Evolutionary conservation across 2,797 vertebrate genomes (phyloP), one percentile per base, ranked within the genome.

Genomic region (Rhinatrema bivittatum): DNA sequence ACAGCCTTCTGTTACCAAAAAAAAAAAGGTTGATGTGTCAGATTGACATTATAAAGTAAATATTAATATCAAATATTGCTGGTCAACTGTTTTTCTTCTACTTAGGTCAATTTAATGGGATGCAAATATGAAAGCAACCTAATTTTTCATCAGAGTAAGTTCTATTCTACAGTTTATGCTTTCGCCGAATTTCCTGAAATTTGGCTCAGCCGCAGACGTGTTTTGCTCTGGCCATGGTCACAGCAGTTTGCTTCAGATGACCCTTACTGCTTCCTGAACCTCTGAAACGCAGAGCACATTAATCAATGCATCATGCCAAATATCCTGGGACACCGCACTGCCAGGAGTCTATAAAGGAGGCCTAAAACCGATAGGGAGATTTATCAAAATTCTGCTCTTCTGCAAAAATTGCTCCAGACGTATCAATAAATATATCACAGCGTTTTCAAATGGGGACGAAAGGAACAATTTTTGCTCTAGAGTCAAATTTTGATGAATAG

Each of bases 181-280:
- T 60, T 70, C 77, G 80, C 68, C 71, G 71, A 60, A 72, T 79
- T 77, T 82, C 78, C 74, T 76, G 71, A 82, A 79, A 80, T 79
- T 69, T 74, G 75, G 75, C 74, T 79, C 75, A 78, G 78, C 72
- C 64, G 72, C 66, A 20, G 39, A 80, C 74, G 71, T 79, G 72
- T 75, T 76, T 70, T 78, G 67, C 68, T 78, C 60, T 67, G 72
- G 72, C 69, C 70, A 55, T 36, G 37, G 6, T 60, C 63, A 45
- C 33, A 56, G 66, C 44, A 45, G 64, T 70, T 62, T 54, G 56
- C 67, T 56, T 56, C 53, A 59, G 70, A 72, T 74, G 75, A 73
- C 61, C 67, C 53, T 53, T 68, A 75, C 68, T 76, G 74, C 72
- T 74, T 75, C 74, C 53, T 79, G 77, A 82, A 76, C 76, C 68